phyloP scores from a whole-genome alignment of 2,888 invertebrate species.

The Crematogaster levior region DNA sequence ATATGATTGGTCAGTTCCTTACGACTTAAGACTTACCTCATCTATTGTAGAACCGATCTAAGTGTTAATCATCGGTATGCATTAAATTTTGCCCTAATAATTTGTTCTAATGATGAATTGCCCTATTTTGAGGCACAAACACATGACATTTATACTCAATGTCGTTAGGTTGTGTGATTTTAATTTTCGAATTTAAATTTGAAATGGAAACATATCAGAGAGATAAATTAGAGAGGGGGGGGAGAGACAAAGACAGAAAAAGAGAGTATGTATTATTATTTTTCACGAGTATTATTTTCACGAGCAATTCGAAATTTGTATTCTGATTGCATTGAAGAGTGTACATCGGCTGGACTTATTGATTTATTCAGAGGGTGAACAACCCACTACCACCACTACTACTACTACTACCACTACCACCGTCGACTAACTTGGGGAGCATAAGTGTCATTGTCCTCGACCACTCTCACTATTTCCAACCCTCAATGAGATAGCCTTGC shows the following conservation, averaged over 20 bases:
- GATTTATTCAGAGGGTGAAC: slow-evolving; percentile 77
- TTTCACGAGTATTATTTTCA: background rate
- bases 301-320: slow-evolving; percentile 18
- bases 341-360: slow-evolving; percentile 71
- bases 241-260: background rate
- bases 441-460: slow-evolving; percentile 70
- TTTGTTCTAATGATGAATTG: no score
- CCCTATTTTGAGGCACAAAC: no score
- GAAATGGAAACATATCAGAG: background rate
- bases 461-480: slow-evolving; percentile 66
- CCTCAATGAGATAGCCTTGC: slow-evolving; percentile 42
- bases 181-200: background rate
- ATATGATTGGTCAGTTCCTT: no score
- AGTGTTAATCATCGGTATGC: background rate
- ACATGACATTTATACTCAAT: no score
- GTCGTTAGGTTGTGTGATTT: background rate
- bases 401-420: background rate
- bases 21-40: no score
- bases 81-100: background rate
- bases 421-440: slow-evolving; percentile 7
- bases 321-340: slow-evolving; percentile 37
- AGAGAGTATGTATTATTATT: background rate
- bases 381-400: slow-evolving; percentile 51
- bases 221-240: no score
- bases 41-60: no score